Evolutionary conservation across 2,797 vertebrate genomes (phyloP).

Genomic region (Gymnothorax javanicus): DNA sequence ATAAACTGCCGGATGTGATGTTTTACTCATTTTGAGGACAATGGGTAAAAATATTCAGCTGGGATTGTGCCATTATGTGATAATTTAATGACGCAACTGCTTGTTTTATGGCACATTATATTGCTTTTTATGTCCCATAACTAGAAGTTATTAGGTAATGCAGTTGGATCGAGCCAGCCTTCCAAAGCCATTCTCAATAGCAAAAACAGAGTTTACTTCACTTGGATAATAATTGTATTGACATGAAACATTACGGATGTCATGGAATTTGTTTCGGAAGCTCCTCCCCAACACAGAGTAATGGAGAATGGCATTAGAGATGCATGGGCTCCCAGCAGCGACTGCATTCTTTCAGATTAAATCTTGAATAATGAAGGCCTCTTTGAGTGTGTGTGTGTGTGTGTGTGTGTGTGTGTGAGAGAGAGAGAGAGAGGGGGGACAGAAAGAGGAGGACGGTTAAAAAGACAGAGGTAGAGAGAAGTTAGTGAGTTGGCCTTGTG

Average conservation of each 20-base stretch:
- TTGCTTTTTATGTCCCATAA: slow-evolving; percentile 13
- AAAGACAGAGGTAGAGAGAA: not conserved
- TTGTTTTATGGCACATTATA: not conserved
- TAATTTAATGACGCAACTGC: slow-evolving; percentile 5
- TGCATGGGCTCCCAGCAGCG: slow-evolving; percentile 8
- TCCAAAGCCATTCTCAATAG: not conserved
- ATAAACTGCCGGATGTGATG: slow-evolving; percentile 3
- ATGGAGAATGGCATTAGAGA: not conserved
- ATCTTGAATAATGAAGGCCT: slow-evolving; percentile 8
- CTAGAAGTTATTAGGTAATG: not conserved
- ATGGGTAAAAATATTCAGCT: not conserved
- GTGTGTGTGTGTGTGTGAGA: slow-evolving; percentile 26
- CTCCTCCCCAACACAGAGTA: not conserved
- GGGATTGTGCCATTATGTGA: slow-evolving; percentile 10
- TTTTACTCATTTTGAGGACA: not conserved
- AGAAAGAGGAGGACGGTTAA: not conserved
- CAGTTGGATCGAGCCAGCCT: not conserved
- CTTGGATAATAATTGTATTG: slow-evolving; percentile 1
- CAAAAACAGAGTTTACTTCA: not conserved
- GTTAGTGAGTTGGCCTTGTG: not conserved
- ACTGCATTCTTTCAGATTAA: slow-evolving; percentile 13
- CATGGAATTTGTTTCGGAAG: slow-evolving; percentile 10
- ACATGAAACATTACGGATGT: slow-evolving; percentile 14
- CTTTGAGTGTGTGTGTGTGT: slow-evolving; percentile 9
- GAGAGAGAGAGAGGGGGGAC: not conserved